Percentiles rank a stretch among this genome's conserved stretches.
These are phyloP conservation scores for Eonycteris spelaea DNA, from an alignment of 2,113 vertebrate species.

Conservation along the genomic window DNA sequence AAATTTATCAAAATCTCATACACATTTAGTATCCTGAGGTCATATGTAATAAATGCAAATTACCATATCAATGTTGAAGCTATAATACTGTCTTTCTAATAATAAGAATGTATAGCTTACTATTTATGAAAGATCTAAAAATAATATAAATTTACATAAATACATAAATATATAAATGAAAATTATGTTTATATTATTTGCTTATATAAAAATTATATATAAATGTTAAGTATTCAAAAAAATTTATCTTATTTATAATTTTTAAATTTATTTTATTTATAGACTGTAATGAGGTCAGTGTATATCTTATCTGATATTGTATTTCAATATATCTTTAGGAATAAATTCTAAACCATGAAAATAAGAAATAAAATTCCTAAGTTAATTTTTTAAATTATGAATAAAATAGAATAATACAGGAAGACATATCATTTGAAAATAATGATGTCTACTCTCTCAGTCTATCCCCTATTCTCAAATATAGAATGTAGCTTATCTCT, in stretches of 20 bases:
- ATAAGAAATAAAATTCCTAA: neutral
- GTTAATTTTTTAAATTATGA: neutral
- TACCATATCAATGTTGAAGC: neutral
- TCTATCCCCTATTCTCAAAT: neutral
- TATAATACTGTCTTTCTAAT: neutral
- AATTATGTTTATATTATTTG: neutral
- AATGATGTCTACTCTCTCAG: neutral
- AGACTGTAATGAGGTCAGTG: neutral
- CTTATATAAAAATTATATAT: neutral
- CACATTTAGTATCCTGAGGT: neutral
- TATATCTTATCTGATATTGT: neutral
- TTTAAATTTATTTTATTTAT: neutral
- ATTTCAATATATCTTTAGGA: neutral
- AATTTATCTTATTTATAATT: neutral
- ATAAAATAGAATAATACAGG: neutral
- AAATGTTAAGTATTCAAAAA: neutral
- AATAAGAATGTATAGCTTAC: neutral
- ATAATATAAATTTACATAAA: neutral
- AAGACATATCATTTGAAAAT: neutral
- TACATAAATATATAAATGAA: neutral
- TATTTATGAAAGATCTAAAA: neutral
- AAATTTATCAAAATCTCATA: slow-evolving; percentile 16
- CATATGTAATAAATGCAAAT: neutral
- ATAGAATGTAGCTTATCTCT: neutral
- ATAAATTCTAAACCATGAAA: neutral